phyloP scores from a whole-genome alignment of 2,113 vertebrate genomes.

The Mionectes macconnelli region DNA sequence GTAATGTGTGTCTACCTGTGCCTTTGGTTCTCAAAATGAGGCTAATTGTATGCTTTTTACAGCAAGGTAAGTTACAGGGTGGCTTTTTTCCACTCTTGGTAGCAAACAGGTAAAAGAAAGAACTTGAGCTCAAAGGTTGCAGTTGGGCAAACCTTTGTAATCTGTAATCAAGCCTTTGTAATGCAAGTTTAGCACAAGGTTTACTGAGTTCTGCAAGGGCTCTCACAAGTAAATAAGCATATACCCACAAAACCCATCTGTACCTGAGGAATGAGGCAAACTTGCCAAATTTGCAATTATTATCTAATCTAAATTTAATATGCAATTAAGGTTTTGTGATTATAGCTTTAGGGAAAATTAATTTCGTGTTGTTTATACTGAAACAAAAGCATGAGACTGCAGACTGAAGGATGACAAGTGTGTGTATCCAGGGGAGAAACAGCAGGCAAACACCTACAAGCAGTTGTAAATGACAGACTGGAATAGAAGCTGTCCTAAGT shows the following conservation, averaged over 20 bases:
- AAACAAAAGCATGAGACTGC: not conserved
- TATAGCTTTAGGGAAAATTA: not conserved
- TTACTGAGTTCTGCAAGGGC: not conserved
- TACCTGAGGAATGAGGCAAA: not conserved
- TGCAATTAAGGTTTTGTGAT: not conserved
- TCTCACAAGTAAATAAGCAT: not conserved
- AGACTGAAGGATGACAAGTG: not conserved
- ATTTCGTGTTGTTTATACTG: not conserved
- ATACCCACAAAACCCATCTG: not conserved
- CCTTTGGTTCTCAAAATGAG: not conserved
- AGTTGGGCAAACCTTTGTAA: not conserved
- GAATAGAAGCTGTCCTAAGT: not conserved
- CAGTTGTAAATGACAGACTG: not conserved
- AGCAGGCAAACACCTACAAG: constrained; percentile 1
- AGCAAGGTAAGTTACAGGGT: fast-evolving
- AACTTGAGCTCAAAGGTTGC: not conserved
- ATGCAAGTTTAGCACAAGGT: not conserved
- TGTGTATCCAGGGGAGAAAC: not conserved
- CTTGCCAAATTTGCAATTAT: not conserved
- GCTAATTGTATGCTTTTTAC: not conserved
- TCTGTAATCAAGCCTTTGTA: not conserved
- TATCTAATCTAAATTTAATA: not conserved
- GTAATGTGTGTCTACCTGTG: not conserved
- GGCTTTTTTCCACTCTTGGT: not conserved
- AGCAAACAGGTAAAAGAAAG: not conserved